Evolutionary conservation across 2,888 invertebrate species (phyloP).

Genomic region (Coremacera marginata): DNA sequence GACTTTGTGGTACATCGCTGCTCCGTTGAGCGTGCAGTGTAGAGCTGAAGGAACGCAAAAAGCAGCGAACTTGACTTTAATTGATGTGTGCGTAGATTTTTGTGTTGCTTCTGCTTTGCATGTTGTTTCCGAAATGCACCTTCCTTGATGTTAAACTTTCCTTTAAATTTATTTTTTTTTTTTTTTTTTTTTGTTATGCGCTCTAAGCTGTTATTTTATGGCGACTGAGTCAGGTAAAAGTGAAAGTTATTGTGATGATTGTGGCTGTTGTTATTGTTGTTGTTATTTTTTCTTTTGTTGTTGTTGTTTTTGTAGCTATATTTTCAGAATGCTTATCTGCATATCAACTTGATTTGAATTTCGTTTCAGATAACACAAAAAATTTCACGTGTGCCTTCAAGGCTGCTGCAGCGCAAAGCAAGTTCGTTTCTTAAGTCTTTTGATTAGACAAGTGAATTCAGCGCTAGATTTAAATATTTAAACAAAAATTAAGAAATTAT

Average conservation of each 20-base stretch:
- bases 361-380: neutral
- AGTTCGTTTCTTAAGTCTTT: constrained; percentile 1
- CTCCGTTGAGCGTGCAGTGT: no score
- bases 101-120: neutral
- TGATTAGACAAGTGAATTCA: neutral
- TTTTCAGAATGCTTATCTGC: neutral
- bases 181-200: neutral
- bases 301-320: neutral
- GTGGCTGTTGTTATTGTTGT: neutral
- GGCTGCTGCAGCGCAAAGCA: neutral
- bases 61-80: constrained; percentile 21
- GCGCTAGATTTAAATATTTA: neutral
- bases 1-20: neutral
- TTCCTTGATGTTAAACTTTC: constrained; percentile 18
- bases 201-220: neutral
- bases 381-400: neutral
- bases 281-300: neutral
- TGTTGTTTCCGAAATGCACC: neutral
- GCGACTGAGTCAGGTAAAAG: neutral
- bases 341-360: neutral
- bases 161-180: neutral
- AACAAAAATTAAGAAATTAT: neutral
- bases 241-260: neutral
- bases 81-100: constrained; percentile 12
- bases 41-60: neutral